Conservation (phyloP, 2,888 invertebrate genomes). For the Rhimphoctona megacephalus region DNA sequence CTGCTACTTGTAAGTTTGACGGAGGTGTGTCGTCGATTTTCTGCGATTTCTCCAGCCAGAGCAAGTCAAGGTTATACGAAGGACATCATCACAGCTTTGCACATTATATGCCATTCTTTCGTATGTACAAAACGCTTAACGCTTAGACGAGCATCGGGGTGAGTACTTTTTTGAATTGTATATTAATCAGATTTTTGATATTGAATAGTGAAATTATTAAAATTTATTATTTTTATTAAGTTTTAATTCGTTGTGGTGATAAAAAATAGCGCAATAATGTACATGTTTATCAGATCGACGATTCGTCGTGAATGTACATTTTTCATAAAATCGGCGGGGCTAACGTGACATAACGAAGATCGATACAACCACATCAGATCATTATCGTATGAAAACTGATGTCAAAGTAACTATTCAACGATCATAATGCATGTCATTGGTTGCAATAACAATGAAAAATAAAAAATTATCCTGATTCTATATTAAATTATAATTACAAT, state of each 20-base stretch:
- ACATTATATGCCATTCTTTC: too few species aligned
- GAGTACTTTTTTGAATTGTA: neutral
- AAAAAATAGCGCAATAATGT: neutral
- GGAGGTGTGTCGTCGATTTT: too few species aligned
- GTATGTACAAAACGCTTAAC: too few species aligned
- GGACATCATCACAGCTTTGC: too few species aligned
- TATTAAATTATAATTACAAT: neutral
- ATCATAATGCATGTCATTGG: neutral
- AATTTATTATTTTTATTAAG: neutral
- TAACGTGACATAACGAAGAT: neutral
- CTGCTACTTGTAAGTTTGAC: too few species aligned
- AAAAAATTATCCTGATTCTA: neutral
- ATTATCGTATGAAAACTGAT: neutral
- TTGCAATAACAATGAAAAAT: neutral
- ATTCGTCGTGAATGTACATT: neutral
- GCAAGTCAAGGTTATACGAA: too few species aligned
- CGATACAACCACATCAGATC: neutral
- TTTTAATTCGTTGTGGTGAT: neutral
- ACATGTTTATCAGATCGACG: neutral
- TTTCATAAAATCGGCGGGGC: neutral
- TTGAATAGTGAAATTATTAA: neutral
- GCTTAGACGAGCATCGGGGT: too few species aligned
- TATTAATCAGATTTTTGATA: neutral
- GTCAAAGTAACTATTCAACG: neutral
- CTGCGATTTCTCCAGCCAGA: too few species aligned